Conservation (phyloP, 2,113 vertebrate genomes). For the Tursiops truncatus region DNA sequence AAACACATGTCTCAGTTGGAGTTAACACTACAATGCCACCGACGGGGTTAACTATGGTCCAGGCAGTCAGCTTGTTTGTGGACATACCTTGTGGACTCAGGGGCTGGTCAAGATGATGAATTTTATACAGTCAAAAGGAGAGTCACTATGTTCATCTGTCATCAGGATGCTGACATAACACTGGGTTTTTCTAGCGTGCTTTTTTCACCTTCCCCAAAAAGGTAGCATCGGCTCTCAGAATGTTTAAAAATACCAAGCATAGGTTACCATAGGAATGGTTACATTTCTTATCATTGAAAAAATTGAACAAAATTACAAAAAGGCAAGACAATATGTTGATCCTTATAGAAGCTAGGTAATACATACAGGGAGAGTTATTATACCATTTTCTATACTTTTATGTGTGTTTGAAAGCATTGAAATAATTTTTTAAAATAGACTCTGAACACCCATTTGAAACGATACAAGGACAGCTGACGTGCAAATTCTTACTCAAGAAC, state of each 20-base stretch:
- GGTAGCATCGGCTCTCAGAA: not conserved
- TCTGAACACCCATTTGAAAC: not conserved
- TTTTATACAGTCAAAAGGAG: not conserved
- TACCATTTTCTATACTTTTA: constrained; percentile 20
- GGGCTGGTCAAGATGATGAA: not conserved
- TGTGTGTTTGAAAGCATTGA: constrained; percentile 18
- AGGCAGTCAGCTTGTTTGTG: not conserved
- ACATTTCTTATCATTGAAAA: constrained; percentile 31
- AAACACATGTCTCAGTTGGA: not conserved
- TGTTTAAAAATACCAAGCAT: not conserved
- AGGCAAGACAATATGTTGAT: not conserved
- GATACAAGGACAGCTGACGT: not conserved
- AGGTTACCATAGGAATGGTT: not conserved
- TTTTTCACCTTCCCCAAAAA: not conserved
- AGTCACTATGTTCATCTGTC: not conserved
- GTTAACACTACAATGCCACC: not conserved
- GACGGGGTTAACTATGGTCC: not conserved
- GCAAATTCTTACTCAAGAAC: not conserved
- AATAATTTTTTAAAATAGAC: not conserved
- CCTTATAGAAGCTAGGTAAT: not conserved
- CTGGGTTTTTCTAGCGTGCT: not conserved
- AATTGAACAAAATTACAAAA: constrained; percentile 5
- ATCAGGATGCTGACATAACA: not conserved
- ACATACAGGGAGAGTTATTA: not conserved
- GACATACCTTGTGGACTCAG: too few species aligned